These are phyloP conservation scores for Pseudopodoces humilis DNA, from an alignment of 2,113 vertebrate species.

Conservation along the genomic window DNA sequence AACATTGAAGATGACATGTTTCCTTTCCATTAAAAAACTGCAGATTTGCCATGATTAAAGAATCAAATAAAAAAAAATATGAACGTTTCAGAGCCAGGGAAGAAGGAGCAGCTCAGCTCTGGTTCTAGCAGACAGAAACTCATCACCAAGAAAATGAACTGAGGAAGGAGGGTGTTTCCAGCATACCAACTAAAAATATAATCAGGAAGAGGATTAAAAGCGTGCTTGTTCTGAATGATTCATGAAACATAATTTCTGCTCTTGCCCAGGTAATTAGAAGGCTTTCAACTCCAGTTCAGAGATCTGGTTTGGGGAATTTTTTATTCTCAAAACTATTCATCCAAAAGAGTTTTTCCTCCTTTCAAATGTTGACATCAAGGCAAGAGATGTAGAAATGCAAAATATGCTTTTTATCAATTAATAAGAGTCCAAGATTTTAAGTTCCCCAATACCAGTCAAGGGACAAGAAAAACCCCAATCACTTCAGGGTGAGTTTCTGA, in stretches of 20 bases:
- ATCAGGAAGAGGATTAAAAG: slow-evolving; percentile 53
- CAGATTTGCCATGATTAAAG: slow-evolving; percentile 19
- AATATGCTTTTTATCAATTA: neutral
- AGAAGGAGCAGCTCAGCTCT: neutral
- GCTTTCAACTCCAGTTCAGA: slow-evolving; percentile 9
- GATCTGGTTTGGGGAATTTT: neutral
- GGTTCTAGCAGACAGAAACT: neutral
- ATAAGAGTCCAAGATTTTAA: neutral
- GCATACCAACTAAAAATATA: slow-evolving; percentile 27
- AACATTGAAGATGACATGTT: slow-evolving; percentile 3
- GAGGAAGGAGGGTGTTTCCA: slow-evolving; percentile 21
- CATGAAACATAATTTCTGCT: slow-evolving; percentile 51
- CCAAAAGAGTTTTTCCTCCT: neutral
- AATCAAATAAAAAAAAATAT: neutral
- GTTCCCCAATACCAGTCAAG: neutral
- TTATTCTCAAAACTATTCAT: neutral
- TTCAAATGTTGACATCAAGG: neutral
- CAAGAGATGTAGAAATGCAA: neutral
- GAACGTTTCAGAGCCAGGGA: neutral
- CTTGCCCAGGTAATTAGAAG: slow-evolving; percentile 18
- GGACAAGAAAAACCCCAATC: neutral
- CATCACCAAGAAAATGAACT: slow-evolving; percentile 5
- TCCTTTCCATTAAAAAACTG: slow-evolving; percentile 8
- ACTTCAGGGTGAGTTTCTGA: neutral
- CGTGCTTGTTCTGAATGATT: slow-evolving; percentile 53